Base-by-base conservation (phyloP, 2,113 vertebrate species). In the Neolamprologus hecqui region DNA sequence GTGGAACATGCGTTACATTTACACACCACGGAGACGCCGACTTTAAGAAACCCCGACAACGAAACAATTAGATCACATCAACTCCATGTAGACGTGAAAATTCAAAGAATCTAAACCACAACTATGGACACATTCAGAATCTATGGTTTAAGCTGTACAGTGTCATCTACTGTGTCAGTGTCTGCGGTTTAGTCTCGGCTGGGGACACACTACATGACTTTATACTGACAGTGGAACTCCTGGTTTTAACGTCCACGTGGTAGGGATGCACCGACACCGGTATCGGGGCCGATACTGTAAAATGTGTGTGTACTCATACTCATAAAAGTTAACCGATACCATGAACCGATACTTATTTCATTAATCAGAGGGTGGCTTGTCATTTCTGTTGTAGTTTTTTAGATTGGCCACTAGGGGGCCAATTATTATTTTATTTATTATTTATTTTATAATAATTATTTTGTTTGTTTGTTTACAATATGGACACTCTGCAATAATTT, bases 31-130 rank as follows among this genome's bases (percentile, higher is more conserved):
- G 37, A 73, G 21, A 23, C 37, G 42, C 40, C 42, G 9, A 28
- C 70, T 17, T 28, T 47, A 49, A 75, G 42, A 75, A 75, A 33
- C 37, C 4, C 68, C 0, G 6, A 73, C 37, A 26, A 73, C 21
- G 7, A 42, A 75, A 17, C 2, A 26, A 17, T 47, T 1, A 28
- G 23, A 75, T 19, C 42, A 31, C 23, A 75, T 47, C 40, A 26
- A 45, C 68, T 26, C 40, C 40, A 45, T 0, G 40, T 73, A 0
- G 9, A 11, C 23, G 0, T 33, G 17, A 79, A 35, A 33, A 53
- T 11, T 47, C 14, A 28, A 15, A 7, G 4, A 53, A 53, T 26
- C 26, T 8, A 53, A 14, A 14, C 58, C 80, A 73, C 17, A 37
- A 12, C 47, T 70, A 53, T 10, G 4, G 4, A 3, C 55, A 26